Evolutionary conservation across 1,140 invertebrate genomes (phyloP).

Genomic region (Atta colombica): DNA sequence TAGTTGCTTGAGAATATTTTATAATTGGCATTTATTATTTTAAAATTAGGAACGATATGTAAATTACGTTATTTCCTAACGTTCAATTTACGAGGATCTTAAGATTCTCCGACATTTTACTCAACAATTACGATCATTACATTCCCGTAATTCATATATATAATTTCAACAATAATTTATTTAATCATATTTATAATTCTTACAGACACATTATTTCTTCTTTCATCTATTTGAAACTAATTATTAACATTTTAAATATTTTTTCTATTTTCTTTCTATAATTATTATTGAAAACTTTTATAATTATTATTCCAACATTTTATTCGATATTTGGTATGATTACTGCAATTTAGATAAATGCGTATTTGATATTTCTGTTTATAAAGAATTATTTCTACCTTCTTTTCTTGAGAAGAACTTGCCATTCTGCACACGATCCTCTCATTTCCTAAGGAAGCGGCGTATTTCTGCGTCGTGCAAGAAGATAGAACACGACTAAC

Average conservation of each 20-base stretch:
- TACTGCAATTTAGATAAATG: not conserved
- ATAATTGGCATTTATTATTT: not conserved
- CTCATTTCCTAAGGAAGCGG: constrained; percentile 2
- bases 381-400: not conserved
- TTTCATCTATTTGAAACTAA: not conserved
- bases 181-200: not conserved
- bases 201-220: too few relatives aligned
- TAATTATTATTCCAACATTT: not conserved
- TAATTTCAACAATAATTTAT: not conserved
- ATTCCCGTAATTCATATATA: not conserved
- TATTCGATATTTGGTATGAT: not conserved
- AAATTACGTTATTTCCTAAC: not conserved
- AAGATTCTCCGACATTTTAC: not conserved
- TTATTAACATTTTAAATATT: not conserved
- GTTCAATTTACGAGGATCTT: not conserved
- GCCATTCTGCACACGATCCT: not conserved
- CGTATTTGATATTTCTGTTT: not conserved
- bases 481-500: constrained; percentile 22
- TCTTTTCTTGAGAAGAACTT: not conserved
- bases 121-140: not conserved
- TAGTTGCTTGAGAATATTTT: not conserved
- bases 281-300: constrained; percentile 1
- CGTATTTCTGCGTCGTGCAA: constrained; percentile 12
- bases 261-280: not conserved
- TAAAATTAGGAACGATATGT: not conserved